These are phyloP conservation scores for Phlogophora meticulosa DNA, from an alignment of 2,888 invertebrate genomes.

Conservation along the genomic window DNA sequence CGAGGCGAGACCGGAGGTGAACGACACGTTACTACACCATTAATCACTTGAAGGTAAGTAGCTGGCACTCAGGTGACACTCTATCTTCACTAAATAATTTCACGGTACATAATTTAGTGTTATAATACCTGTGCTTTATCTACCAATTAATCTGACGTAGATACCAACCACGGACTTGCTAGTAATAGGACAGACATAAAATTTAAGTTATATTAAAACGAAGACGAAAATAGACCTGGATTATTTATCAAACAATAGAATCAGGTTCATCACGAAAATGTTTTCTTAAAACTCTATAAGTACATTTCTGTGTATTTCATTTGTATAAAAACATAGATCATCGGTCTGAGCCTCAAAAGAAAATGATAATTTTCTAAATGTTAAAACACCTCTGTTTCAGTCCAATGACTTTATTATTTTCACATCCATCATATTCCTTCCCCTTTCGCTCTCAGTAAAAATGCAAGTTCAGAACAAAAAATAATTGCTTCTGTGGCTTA, in stretches of 20 bases:
- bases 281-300: not conserved
- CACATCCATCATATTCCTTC: conserved; percentile 45
- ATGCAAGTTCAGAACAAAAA: conserved; percentile 47
- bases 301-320: conserved; percentile 12
- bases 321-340: not conserved
- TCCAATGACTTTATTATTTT: conserved; percentile 34
- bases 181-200: not conserved
- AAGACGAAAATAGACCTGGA: too few relatives aligned
- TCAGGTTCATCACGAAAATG: not conserved
- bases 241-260: not conserved
- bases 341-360: not conserved
- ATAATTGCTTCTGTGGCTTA: conserved; percentile 57
- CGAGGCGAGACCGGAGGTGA: conserved; percentile 56
- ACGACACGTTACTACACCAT: conserved; percentile 58
- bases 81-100: conserved; percentile 66
- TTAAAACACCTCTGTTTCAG: conserved; percentile 1
- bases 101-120: conserved; percentile 38
- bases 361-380: conserved; percentile 5
- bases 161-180: not conserved
- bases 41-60: conserved; percentile 66
- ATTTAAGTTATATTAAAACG: not conserved
- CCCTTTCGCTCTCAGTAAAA: conserved; percentile 46
- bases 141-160: conserved; percentile 37
- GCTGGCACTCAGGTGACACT: conserved; percentile 63
- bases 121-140: conserved; percentile 39